Evolutionary conservation across 2,888 invertebrate species (phyloP).

Genomic region (Parasteatoda lunata): DNA sequence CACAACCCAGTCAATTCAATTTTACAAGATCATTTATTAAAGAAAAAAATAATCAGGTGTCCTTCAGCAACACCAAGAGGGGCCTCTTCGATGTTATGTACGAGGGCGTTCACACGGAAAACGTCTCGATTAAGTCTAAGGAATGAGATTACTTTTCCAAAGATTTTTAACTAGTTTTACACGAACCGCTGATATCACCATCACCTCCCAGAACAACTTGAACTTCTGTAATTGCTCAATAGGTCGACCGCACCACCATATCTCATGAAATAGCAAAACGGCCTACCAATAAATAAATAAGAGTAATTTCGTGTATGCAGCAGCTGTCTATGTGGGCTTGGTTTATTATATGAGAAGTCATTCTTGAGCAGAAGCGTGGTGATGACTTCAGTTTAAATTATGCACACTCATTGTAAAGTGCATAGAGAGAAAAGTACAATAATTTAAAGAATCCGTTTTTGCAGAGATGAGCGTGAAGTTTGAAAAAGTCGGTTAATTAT

Average conservation of each 20-base stretch:
- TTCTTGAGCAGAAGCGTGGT: not conserved
- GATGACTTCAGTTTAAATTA: too few species aligned
- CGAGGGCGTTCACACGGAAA: constrained; percentile 43
- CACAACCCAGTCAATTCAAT: too few species aligned
- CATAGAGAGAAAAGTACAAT: too few species aligned
- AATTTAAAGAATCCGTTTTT: too few species aligned
- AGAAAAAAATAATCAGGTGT: not conserved
- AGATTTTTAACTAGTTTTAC: not conserved
- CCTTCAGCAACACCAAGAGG: not conserved
- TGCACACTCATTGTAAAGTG: too few species aligned
- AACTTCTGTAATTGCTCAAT: constrained; percentile 28
- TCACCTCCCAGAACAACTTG: not conserved
- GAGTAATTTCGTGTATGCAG: not conserved
- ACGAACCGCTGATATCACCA: not conserved
- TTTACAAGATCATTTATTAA: too few species aligned
- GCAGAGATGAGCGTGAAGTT: too few species aligned
- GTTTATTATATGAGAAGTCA: not conserved
- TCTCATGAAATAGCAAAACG: not conserved
- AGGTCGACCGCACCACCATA: constrained; percentile 4
- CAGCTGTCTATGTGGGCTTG: not conserved
- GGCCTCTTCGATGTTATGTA: not conserved
- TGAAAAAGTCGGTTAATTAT: too few species aligned
- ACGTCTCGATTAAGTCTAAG: not conserved
- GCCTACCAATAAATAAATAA: not conserved
- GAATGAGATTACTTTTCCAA: not conserved